Evolutionary conservation across 2,888 invertebrate species (phyloP), one percentile per base, ranked within the genome.

Genomic region (Graphium colonna): DNA sequence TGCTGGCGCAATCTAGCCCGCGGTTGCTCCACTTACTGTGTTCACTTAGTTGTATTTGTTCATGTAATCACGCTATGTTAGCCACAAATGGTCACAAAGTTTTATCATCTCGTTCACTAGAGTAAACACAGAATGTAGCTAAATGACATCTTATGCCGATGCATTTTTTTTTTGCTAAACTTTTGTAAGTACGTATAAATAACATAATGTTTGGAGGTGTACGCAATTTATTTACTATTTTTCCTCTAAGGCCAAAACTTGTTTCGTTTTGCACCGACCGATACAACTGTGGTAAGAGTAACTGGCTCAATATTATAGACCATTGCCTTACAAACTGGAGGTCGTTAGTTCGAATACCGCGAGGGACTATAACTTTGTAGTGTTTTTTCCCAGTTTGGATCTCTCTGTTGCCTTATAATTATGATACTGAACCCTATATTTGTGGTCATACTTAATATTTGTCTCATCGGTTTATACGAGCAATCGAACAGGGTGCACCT

Each of bases 11-110:
- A 58, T 38, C 28, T 31, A 33, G 36, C 42, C 40, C 17, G 46
- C 50, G 13, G 61, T 61, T 63, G 60, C 57, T 39, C 53, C 60
- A 61, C 43, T 59, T 44, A 62, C 61, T 60, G 60, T 64, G 41
- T 60, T 58, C 51, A 54, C 15, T 42, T 38, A 41, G 41, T 41
- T 38, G 41, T 50, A 49, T 50, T 50, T 43, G 48, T 49, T 49
- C 49, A 53, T 49, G 49, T 44, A 49, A 53, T 40, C 49, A 28
- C 36, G 15, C 33, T 26, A 49, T 33, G 26, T 31, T 53, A 28
- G 16, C 48, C 31, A 18, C 38, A 17, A 33, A 53, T 28, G 21
- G 38, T 38, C 43, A 33, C 43, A 1, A 12, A 53, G 39, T 8
- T 49, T 53, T 49, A 43, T 49, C 48, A 31, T 43, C 36, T 33